Evolutionary conservation across 2,113 vertebrate species (phyloP), one percentile per base, ranked within the genome.

Genomic region (Pitta sordida): DNA sequence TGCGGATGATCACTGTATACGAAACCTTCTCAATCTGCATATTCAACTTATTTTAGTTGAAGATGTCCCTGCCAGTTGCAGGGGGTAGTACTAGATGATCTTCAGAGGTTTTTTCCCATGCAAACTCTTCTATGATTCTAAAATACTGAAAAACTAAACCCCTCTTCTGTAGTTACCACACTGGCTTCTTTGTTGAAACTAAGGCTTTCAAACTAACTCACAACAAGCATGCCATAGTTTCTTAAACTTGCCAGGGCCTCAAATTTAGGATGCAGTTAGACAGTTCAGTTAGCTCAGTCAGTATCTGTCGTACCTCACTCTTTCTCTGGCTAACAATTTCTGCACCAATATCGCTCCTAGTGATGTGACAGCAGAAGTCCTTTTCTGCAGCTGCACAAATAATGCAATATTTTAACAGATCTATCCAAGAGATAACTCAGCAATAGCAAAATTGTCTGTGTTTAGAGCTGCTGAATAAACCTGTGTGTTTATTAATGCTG

Each of bases 321-420:
- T 30, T 13, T 23, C 36, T 65, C 27, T 73, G 21, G 9, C 23
- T 69, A n/a, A 51, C 65, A 5, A 15, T 63, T 88, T 80, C 48
- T 56, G 48, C n/a, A 52, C 13, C 13, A 44, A 1, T 71, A 19
- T 52, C 0, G 0, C 48, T 48, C 7, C 5, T 80, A 29, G 11
- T 69, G 43, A 59, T 55, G 24, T 62, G 22, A 37, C 15, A 81
- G 32, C n/a, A 69, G 60, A 86, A 55, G 21, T n/a, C 43, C 2
- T 3, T 51, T 92, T 83, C 36, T 88, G 36, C 18, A 79, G 20
- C 44, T 83, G 27, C 30, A 46, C n/a, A 59, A 81, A 49, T 70
- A 74, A 34, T 32, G 32, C 7, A 21, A 3, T 67, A 39, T 67
- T 78, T 87, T 75, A 16, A 78, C 5, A 81, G 43, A 44, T 64